These are phyloP conservation scores for Drosophila saltans DNA, from an alignment of 1,140 invertebrate species.

Conservation along the genomic window DNA sequence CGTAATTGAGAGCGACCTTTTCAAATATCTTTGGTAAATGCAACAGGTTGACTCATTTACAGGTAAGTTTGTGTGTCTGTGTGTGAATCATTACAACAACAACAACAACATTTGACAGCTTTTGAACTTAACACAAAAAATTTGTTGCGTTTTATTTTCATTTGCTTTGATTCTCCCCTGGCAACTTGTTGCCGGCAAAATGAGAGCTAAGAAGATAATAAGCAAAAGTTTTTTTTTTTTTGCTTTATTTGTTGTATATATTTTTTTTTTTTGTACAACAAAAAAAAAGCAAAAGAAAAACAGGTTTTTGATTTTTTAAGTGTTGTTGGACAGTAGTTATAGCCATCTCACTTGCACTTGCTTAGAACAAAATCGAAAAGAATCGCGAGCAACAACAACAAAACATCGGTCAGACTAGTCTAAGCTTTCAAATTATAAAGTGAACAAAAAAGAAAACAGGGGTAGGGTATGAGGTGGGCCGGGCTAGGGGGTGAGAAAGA, in stretches of 20 bases:
- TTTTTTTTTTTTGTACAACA: not conserved
- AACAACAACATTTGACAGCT: slow-evolving; percentile 1
- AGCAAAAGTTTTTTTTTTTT: slow-evolving; percentile 60
- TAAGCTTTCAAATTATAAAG: slow-evolving; percentile 50
- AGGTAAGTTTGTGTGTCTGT: not conserved
- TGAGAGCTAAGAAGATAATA: slow-evolving; percentile 43
- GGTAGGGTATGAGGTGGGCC: not conserved
- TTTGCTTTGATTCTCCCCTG: not conserved
- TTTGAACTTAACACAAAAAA: slow-evolving; percentile 4
- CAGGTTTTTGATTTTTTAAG: slow-evolving; percentile 27
- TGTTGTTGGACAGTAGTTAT: slow-evolving; percentile 5
- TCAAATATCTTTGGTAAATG: not conserved
- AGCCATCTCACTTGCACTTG: slow-evolving; percentile 20
- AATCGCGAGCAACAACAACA: slow-evolving; percentile 39
- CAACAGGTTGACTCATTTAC: slow-evolving; percentile 1
- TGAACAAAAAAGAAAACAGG: not conserved
- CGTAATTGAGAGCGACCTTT: not conserved
- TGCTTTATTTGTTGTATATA: slow-evolving; percentile 10
- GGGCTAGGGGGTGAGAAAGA: slow-evolving; percentile 20
- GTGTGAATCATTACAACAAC: slow-evolving; percentile 9
- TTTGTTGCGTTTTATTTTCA: slow-evolving; percentile 9
- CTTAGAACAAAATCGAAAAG: slow-evolving; percentile 72
- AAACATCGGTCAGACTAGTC: slow-evolving; percentile 42
- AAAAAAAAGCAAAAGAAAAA: slow-evolving; percentile 42
- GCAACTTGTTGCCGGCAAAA: slow-evolving; percentile 13